Conservation (phyloP, 1,140 invertebrate species). For the Drosophila repleta region DNA sequence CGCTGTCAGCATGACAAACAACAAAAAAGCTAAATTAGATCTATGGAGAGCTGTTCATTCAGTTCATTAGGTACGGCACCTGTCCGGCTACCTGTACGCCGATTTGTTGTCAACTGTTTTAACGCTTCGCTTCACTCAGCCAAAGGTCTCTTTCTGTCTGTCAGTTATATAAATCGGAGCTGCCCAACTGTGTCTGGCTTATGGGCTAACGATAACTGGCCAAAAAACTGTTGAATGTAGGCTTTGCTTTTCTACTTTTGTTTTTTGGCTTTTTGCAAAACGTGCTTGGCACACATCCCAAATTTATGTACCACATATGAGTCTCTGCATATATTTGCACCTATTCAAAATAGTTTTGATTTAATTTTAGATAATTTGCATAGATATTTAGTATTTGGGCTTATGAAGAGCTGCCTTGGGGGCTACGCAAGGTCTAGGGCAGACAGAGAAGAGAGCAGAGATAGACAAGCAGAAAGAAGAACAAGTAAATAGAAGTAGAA, state of each 20-base stretch:
- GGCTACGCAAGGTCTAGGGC: neutral
- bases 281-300: conserved; percentile 71
- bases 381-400: conserved; percentile 18
- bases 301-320: neutral
- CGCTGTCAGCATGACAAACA: neutral
- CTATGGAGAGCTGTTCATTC: conserved; percentile 7
- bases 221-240: conserved; percentile 28
- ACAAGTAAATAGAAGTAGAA: too few relatives aligned
- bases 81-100: conserved; percentile 37
- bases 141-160: conserved; percentile 15
- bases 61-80: conserved; percentile 16
- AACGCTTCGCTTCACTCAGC: conserved; percentile 59
- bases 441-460: neutral
- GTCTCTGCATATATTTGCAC: conserved; percentile 36
- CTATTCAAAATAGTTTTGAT: conserved; percentile 53
- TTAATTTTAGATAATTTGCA: conserved; percentile 24
- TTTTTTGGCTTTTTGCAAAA: conserved; percentile 43
- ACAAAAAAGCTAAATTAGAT: neutral
- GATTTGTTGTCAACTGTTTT: conserved; percentile 54
- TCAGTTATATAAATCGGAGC: conserved; percentile 56
- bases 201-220: conserved; percentile 36
- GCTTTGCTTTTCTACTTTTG: conserved; percentile 28
- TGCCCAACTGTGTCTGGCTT: conserved; percentile 22
- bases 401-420: neutral
- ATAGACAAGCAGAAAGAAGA: too few relatives aligned